Evolutionary conservation across 2,113 vertebrate species (phyloP), one percentile per base, ranked within the genome.

Genomic region (Thunnus thynnus): DNA sequence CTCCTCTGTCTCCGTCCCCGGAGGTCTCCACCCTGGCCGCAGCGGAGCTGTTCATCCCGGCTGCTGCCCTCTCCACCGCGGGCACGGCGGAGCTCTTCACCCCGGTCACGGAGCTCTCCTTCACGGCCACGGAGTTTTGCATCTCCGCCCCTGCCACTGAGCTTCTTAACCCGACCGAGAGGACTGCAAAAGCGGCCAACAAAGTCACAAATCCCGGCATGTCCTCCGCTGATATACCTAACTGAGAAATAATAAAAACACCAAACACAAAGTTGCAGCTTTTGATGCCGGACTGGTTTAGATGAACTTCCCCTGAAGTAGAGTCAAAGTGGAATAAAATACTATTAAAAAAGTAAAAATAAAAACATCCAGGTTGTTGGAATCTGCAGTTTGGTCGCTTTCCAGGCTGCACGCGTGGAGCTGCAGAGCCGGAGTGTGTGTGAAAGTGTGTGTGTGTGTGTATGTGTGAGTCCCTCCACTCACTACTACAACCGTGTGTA

Each of bases 351-450:
- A 5, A 25, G 17, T 11, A 11, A 25, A 67, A 52, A 41, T 41
- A 62, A 22, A 51, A 52, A 57, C 25, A 30, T 73, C 10, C 65
- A 77, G 55, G 2, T 63, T 68, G 84, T 84, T 77, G 18, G 57
- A 65, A 64, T 20, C 44, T 67, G 62, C 25, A 55, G 62, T 4
- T 68, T 83, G 81, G 75, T 88, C 44, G 18, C 10, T 63, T 22
- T 88, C 75, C 89, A 88, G 81, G 61, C 86, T 84, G 81, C 66
- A 83, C 84, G 86, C 89, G 86, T 82, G 81, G 30, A 82, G 74
- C 60, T 1, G 56, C 83, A 47, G 8, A 69, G 65, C 54, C 14
- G 17, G 81, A 51, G 71, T 65, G 66, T 47, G 41, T 57, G 65
- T 30, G n/a, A n/a, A 52, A 9, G n/a, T 1, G 13, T 16, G 54